phyloP scores from a whole-genome alignment of 64 coral and sea anemone genomes.

The Astreopora myriophthalma region DNA sequence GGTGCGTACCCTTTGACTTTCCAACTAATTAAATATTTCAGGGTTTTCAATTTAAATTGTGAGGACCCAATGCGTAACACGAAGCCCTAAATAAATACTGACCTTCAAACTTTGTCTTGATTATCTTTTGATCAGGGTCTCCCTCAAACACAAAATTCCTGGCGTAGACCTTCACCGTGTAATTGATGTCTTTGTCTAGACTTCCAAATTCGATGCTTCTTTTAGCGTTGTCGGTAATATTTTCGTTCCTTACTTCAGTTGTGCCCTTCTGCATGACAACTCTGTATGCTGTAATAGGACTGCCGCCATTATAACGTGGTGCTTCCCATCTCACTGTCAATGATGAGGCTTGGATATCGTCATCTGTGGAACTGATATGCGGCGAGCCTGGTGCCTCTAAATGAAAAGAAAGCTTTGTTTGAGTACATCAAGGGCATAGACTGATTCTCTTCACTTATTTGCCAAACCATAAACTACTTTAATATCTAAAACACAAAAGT shows the following conservation, averaged over 20 bases:
- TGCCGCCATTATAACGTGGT: background rate
- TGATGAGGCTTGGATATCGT: background rate
- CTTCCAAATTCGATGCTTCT: background rate
- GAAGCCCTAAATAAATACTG: background rate
- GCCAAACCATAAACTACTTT: too few relatives aligned
- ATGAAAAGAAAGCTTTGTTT: too few relatives aligned
- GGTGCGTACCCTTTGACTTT: too few relatives aligned
- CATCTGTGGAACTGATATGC: background rate
- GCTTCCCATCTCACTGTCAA: background rate
- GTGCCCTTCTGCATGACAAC: background rate
- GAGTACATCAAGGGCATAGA: too few relatives aligned
- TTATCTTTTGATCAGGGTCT: background rate
- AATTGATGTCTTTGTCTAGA: background rate
- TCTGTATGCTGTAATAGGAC: background rate
- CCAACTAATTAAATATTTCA: too few relatives aligned
- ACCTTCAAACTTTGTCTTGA: background rate
- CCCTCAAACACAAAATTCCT: constrained; percentile 5
- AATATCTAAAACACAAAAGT: too few relatives aligned
- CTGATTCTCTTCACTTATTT: too few relatives aligned
- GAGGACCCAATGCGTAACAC: too few relatives aligned
- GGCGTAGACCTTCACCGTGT: background rate
- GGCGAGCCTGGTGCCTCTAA: too few relatives aligned
- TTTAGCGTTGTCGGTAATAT: background rate
- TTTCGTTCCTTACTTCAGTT: background rate
- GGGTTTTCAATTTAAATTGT: too few relatives aligned